Evolutionary conservation across 2,797 vertebrate species (phyloP).

Genomic region (Melanotaenia nigrans): DNA sequence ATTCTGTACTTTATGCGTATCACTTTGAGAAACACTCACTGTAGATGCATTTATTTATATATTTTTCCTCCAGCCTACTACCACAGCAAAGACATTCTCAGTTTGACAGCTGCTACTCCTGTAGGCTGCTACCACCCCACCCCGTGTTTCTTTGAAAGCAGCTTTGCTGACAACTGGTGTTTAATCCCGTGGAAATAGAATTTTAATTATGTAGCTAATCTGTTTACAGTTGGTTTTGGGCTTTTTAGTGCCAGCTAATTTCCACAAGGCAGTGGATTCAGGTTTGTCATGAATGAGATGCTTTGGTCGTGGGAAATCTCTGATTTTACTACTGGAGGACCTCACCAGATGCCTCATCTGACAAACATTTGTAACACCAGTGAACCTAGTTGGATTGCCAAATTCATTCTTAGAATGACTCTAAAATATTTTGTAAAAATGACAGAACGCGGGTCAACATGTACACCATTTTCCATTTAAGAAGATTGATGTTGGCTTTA

Average conservation of each 20-base stretch:
- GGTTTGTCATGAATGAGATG: constrained; percentile 37
- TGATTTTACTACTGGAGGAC: constrained; percentile 26
- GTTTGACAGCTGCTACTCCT: constrained; percentile 76
- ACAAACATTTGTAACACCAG: background rate
- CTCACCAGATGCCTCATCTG: background rate
- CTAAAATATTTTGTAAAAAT: background rate
- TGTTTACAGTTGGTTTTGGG: constrained; percentile 55
- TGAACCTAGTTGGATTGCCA: background rate
- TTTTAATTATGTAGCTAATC: constrained; percentile 70
- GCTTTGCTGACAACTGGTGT: constrained; percentile 70
- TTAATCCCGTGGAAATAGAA: constrained; percentile 69
- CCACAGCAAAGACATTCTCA: constrained; percentile 44
- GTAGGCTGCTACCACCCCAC: constrained; percentile 73
- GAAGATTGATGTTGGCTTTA: background rate
- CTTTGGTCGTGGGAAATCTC: constrained; percentile 30
- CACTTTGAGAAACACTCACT: constrained; percentile 19
- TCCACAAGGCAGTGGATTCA: constrained; percentile 42
- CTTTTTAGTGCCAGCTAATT: constrained; percentile 59
- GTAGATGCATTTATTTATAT: background rate
- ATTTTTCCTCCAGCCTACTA: background rate
- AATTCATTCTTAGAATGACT: background rate
- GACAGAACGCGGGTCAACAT: background rate
- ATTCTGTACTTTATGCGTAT: constrained; percentile 39
- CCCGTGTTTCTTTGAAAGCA: constrained; percentile 71
- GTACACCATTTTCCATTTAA: background rate